Evolutionary conservation across 2,888 invertebrate genomes (phyloP).

Genomic region (Halictus ligatus): DNA sequence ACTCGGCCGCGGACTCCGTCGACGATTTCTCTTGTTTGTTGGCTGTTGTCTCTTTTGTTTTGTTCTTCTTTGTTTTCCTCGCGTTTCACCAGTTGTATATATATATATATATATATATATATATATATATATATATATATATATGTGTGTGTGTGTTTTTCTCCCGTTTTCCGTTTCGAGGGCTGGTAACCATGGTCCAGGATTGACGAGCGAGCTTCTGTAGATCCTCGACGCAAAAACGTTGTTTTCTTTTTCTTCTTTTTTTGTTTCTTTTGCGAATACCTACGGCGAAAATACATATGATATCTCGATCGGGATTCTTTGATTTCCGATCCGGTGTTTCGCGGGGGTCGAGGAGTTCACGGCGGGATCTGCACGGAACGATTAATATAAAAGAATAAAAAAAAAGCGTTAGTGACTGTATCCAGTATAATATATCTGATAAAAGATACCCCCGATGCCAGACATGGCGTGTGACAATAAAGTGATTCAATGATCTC

Average conservation of each 20-base stretch:
- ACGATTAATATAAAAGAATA: constrained; percentile 76
- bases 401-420: constrained; percentile 79
- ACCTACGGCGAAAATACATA: background rate
- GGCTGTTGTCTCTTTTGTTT: constrained; percentile 6
- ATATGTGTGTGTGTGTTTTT: background rate
- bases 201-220: constrained; percentile 14
- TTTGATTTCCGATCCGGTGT: background rate
- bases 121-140: no score
- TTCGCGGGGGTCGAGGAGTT: constrained; percentile 64
- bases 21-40: constrained; percentile 36
- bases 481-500: constrained; percentile 83
- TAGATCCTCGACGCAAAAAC: constrained; percentile 28
- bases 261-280: background rate
- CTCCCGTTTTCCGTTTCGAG: background rate
- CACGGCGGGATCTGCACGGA: constrained; percentile 65
- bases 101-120: no score
- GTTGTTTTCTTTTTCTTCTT: background rate
- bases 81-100: background rate
- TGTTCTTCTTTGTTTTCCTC: constrained; percentile 4
- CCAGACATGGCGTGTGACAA: constrained; percentile 84
- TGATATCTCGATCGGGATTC: background rate
- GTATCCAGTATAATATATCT: constrained; percentile 83
- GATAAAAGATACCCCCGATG: constrained; percentile 83
- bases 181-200: constrained; percentile 14
- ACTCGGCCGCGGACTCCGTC: constrained; percentile 63